These are phyloP conservation scores for human DNA, from an alignment of 2,113 vertebrate species.

Conservation along the genomic window GRCh38 chr11:112718001-112718500, in stretches of 20 bases:
- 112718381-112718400: neutral
- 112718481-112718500: neutral
- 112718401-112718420: neutral
- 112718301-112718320: conserved; percentile 38
- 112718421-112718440: neutral
- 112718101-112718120: conserved; percentile 12
- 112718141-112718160: neutral
- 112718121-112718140: neutral
- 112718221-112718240: neutral
- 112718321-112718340: neutral
- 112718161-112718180: neutral
- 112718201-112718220: conserved; percentile 15
- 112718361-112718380: neutral
- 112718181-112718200: conserved; percentile 29
- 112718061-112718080: conserved; percentile 22
- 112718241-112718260: neutral
- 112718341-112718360: neutral
- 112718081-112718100: conserved; percentile 26
- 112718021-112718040: neutral
- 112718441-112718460: neutral
- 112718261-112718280: neutral
- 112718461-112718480: neutral
- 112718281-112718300: neutral
- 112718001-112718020: neutral
- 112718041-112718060: conserved; percentile 36